These are phyloP conservation scores for Danio jaintianensis DNA, from an alignment of 2,797 vertebrate genomes.

Conservation along the genomic window DNA sequence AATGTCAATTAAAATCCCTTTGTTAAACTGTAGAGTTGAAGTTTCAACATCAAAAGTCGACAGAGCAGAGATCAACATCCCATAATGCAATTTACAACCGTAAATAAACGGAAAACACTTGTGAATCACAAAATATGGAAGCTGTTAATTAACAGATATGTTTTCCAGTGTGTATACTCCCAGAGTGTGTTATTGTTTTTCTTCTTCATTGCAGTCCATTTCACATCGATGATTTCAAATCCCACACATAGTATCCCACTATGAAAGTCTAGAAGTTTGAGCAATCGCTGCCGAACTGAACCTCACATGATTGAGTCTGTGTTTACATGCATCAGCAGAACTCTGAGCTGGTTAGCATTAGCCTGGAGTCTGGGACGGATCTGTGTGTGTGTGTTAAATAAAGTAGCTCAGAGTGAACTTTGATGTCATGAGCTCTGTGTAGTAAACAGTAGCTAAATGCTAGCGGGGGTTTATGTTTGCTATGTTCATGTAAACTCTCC, in stretches of 20 bases:
- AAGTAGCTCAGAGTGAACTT: slow-evolving; percentile 24
- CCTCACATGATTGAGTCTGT: background rate
- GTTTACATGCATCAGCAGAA: slow-evolving; percentile 28
- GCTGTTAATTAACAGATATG: too few species aligned
- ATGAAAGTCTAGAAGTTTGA: background rate
- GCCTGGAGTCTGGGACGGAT: slow-evolving; percentile 12
- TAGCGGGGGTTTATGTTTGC: slow-evolving; percentile 42
- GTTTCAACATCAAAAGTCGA: too few species aligned
- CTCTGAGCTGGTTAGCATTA: slow-evolving; percentile 30
- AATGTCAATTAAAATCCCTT: too few species aligned
- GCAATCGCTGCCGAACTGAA: slow-evolving; percentile 5
- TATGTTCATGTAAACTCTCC: slow-evolving; percentile 46
- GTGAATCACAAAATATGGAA: too few species aligned
- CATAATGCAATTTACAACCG: too few species aligned
- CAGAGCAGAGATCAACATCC: too few species aligned
- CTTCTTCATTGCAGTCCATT: background rate
- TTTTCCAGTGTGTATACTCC: background rate
- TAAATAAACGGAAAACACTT: too few species aligned
- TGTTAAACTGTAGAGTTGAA: too few species aligned
- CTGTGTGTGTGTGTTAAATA: slow-evolving; percentile 28
- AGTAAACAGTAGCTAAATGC: slow-evolving; percentile 18
- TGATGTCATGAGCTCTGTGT: slow-evolving; percentile 34
- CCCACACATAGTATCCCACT: slow-evolving; percentile 15
- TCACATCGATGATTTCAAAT: slow-evolving; percentile 17
- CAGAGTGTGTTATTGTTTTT: slow-evolving; percentile 10